Evolutionary conservation across 2,113 vertebrate species (phyloP), one percentile per base, ranked within the genome.

Genomic region (Brachypodius melanocephalos): DNA sequence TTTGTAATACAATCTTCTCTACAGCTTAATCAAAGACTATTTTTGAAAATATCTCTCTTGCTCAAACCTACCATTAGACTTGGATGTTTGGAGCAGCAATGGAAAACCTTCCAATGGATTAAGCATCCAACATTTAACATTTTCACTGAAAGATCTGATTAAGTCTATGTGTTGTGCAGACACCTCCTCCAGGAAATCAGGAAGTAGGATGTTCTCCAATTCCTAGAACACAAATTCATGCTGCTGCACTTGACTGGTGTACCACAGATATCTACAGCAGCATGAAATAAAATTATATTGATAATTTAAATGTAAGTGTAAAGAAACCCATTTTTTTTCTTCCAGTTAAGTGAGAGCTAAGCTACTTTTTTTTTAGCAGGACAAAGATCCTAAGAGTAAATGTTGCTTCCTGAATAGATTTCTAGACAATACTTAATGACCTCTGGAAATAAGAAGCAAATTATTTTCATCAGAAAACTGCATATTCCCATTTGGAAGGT

Each of bases 141-240:
- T 98, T 96, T 97, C 96, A 89, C 97, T 96, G 72, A 98, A 98
- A 24, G 68, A 55, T 76, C 57, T 92, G 67, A 98, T 90, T 51
- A 87, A 94, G 34, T 94, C 92, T 62, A 98, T 89, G 81, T 98
- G 78, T 63, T 97, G 86, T 45, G 97, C 78, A 57, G 97, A 85
- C 36, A 97, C 62, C 16, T 98, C 97, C 66, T 97, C 95, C 88
- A 98, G 78, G 78, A 98, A 98, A 81, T 98, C 97, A 1, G 79
- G 38, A 54, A 98, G 90, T 24, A 98, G 95, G 29, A 96, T 48
- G 11, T 96, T 97, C 42, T 98, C 97, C 13, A 98, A 91, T 58
- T 96, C 96, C 98, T 98, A 57, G 45, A 92, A 95, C 9, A 61
- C 6, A 94, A 92, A 61, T 38, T 48, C 4, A 65, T 68, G 66